A percentile compares a stretch with the other conserved stretches of the same genome.
phyloP scores from a whole-genome alignment of 2,113 vertebrate genomes.

The Lathamus discolor region DNA sequence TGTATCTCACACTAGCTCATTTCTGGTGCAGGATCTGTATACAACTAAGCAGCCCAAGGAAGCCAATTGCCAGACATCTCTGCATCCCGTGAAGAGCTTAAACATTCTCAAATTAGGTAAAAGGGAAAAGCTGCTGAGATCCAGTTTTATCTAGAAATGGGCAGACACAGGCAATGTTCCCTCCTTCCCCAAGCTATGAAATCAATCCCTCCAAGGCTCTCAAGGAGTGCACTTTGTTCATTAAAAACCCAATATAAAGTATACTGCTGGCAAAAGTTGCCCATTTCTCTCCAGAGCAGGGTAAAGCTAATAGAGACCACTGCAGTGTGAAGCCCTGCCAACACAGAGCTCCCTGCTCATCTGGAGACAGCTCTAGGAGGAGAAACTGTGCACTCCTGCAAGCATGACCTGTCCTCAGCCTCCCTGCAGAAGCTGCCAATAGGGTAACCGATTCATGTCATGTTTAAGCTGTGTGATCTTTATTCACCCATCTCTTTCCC shows the following conservation, averaged over 20 bases:
- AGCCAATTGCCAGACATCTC: background rate
- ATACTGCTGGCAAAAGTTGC: background rate
- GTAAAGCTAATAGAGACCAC: background rate
- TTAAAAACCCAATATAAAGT: background rate
- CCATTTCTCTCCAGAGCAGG: background rate
- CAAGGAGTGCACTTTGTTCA: background rate
- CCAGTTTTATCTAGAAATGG: background rate
- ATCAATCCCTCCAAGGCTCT: background rate
- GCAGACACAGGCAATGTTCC: background rate
- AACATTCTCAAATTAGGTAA: background rate
- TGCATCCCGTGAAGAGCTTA: background rate
- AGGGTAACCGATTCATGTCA: constrained; percentile 3
- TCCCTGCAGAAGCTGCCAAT: background rate
- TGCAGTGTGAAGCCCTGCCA: background rate
- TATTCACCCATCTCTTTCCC: constrained; percentile 18
- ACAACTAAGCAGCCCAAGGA: background rate
- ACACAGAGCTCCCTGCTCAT: background rate
- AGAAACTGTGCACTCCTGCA: background rate
- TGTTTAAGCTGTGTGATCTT: background rate
- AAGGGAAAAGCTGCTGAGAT: background rate
- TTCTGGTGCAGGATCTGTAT: background rate
- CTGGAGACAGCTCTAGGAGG: background rate
- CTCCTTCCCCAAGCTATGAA: background rate
- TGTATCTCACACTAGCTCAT: background rate
- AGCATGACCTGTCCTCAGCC: background rate